Percentiles rank a stretch among this genome's conserved stretches.
Conservation (phyloP, 2,888 invertebrate genomes). For the Caenorhabditis afra region DNA sequence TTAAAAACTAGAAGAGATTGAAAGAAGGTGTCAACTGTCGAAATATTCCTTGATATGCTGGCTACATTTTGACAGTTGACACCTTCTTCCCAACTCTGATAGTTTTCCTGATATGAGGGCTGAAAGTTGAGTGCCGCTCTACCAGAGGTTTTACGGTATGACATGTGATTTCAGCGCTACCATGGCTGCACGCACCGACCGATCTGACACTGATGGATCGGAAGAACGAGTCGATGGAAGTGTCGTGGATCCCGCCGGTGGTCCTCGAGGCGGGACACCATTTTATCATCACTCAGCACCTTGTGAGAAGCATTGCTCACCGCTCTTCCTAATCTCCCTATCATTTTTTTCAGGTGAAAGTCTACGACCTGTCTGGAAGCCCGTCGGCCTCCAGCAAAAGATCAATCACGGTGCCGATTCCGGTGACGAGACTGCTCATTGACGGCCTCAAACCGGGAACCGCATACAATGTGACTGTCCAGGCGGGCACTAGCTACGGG, state of each 20-base stretch:
- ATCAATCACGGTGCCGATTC: slow-evolving; percentile 66
- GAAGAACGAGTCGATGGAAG: slow-evolving; percentile 64
- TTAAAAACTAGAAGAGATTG: too few species aligned
- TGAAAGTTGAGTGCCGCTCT: too few species aligned
- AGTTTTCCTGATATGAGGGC: too few species aligned
- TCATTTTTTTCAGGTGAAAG: slow-evolving; percentile 69
- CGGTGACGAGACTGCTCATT: slow-evolving; percentile 60
- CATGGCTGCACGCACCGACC: slow-evolving; percentile 70
- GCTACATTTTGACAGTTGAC: too few species aligned
- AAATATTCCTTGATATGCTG: too few species aligned
- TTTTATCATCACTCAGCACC: slow-evolving; percentile 68
- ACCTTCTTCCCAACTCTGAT: too few species aligned
- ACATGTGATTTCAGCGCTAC: too few species aligned
- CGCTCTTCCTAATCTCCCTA: too few species aligned
- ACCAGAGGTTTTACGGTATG: too few species aligned
- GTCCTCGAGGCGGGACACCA: slow-evolving; percentile 64
- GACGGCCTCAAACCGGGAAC: slow-evolving; percentile 62
- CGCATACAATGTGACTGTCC: slow-evolving; percentile 71
- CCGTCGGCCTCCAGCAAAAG: slow-evolving; percentile 55
- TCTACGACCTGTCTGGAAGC: slow-evolving; percentile 63
- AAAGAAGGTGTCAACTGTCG: too few species aligned
- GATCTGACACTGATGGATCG: slow-evolving; percentile 67
- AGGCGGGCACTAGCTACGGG: slow-evolving; percentile 73
- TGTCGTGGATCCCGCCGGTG: slow-evolving; percentile 69
- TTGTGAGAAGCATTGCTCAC: slow-evolving; percentile 43